A percentile compares a stretch with the other conserved stretches of the same genome.
phyloP scores from a whole-genome alignment of 2,797 vertebrate species.

The Valencia hispanica region DNA sequence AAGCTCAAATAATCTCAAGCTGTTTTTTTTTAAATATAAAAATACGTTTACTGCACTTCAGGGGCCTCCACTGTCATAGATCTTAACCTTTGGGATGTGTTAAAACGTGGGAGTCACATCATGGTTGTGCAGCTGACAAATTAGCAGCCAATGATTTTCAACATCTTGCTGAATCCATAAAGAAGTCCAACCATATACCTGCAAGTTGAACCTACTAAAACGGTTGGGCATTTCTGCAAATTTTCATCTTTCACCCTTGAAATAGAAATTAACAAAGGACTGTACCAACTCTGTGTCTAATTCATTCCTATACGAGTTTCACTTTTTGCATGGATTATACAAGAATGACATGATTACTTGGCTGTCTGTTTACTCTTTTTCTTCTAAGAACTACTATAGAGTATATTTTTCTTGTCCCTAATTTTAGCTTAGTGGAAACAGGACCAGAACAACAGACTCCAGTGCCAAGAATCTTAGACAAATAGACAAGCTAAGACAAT shows the following conservation, averaged over 20 bases:
- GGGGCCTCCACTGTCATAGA: not conserved
- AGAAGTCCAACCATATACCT: not conserved
- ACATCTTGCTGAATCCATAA: not conserved
- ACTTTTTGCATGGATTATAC: not conserved
- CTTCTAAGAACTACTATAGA: slow-evolving; percentile 12
- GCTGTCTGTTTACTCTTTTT: not conserved
- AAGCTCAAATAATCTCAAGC: not conserved
- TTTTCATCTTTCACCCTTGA: too few species aligned
- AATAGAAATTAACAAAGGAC: not conserved
- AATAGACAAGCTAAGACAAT: slow-evolving; percentile 29
- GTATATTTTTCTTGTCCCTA: slow-evolving; percentile 19
- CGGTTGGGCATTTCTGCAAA: not conserved
- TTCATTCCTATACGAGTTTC: not conserved
- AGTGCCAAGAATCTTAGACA: slow-evolving; percentile 9
- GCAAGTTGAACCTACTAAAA: not conserved
- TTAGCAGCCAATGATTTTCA: not conserved
- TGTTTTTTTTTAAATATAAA: not conserved
- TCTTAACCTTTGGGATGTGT: not conserved
- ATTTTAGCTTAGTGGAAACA: slow-evolving; percentile 22
- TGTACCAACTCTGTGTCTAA: not conserved
- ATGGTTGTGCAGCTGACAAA: not conserved
- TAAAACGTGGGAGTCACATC: not conserved
- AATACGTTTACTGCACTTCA: not conserved
- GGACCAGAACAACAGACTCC: slow-evolving; percentile 25
- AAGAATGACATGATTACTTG: not conserved